Conservation (phyloP, 2,797 vertebrate species). For the Cyprinodon diabolis region DNA sequence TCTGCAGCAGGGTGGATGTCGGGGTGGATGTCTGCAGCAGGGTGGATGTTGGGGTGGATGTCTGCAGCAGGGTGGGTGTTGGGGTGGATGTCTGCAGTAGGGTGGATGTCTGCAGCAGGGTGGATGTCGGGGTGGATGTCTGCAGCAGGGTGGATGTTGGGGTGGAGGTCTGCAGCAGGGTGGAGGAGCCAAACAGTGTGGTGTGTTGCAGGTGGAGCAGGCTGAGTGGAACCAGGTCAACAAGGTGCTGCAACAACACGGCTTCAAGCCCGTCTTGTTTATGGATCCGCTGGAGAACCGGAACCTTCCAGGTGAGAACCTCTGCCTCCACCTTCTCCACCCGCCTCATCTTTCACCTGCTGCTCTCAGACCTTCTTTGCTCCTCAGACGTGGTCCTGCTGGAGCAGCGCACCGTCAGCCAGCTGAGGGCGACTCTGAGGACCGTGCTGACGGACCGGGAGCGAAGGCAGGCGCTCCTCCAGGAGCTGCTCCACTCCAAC, state of each 20-base stretch:
- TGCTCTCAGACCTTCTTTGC: neutral
- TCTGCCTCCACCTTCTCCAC: neutral
- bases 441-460: slow-evolving; percentile 84
- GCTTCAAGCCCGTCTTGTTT: slow-evolving; percentile 84
- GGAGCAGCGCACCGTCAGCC: slow-evolving; percentile 81
- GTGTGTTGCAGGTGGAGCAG: slow-evolving; percentile 82
- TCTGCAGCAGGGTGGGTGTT: no score
- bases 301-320: slow-evolving; percentile 77
- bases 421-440: slow-evolving; percentile 81
- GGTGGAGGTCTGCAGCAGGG: no score
- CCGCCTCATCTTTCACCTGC: neutral
- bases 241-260: slow-evolving; percentile 78
- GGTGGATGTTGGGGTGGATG: no score
- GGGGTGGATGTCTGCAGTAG: no score
- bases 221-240: slow-evolving; percentile 87
- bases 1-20: no score
- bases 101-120: no score
- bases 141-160: no score
- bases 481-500: slow-evolving; percentile 87
- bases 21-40: no score
- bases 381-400: slow-evolving; percentile 83
- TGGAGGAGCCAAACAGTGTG: no score
- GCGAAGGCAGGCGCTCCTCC: slow-evolving; percentile 84
- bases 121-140: no score
- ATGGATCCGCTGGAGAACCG: slow-evolving; percentile 72